phyloP scores from a whole-genome alignment of 2,113 vertebrate genomes.

The Erythrocercus mccallii region DNA sequence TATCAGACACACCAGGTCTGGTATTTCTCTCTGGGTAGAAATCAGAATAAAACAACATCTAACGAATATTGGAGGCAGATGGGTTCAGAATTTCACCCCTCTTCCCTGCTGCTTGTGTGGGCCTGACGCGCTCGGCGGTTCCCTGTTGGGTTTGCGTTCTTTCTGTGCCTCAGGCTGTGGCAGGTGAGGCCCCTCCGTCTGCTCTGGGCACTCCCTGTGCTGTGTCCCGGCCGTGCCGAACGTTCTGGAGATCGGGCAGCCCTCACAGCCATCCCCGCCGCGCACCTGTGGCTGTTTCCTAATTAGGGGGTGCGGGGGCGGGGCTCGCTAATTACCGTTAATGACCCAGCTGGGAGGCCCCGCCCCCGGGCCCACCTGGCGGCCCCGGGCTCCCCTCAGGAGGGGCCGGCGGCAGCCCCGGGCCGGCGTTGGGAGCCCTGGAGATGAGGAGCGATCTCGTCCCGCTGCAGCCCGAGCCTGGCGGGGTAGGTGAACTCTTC shows the following conservation, averaged over 20 bases:
- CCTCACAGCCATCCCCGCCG: fast-evolving
- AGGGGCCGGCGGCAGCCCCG: not conserved
- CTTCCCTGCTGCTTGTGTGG: not conserved
- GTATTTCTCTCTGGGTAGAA: not conserved
- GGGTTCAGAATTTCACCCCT: not conserved
- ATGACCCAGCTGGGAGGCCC: not conserved
- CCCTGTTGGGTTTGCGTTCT: not conserved
- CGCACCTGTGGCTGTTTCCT: fast-evolving
- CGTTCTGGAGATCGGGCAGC: fast-evolving
- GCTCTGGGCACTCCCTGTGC: not conserved
- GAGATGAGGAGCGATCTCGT: fast-evolving
- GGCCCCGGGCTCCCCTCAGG: not conserved
- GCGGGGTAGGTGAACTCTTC: fast-evolving
- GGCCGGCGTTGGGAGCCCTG: fast-evolving
- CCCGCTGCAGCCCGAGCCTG: not conserved
- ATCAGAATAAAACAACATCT: not conserved
- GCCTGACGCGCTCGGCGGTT: not conserved
- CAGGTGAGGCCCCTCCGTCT: not conserved
- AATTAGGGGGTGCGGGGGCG: not conserved
- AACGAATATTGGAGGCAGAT: not conserved
- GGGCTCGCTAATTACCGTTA: fast-evolving
- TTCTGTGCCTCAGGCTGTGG: not conserved
- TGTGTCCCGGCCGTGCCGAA: fast-evolving
- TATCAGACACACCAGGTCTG: not conserved
- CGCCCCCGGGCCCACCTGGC: fast-evolving